Base-by-base conservation (phyloP, 2,113 vertebrate genomes). In the Rhombomys opimus region DNA sequence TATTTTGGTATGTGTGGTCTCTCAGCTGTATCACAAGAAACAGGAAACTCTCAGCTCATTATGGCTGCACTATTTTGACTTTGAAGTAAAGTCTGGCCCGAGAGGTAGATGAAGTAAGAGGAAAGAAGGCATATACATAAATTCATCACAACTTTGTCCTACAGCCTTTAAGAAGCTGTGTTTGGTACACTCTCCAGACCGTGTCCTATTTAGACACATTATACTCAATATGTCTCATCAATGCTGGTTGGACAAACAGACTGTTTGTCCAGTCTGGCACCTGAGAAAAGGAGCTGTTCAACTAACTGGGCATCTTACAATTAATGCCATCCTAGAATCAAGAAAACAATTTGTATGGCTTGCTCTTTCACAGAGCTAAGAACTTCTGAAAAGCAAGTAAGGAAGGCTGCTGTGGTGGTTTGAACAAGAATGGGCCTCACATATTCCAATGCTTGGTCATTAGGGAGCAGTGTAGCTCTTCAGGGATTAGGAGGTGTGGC, bases 11-110 rank as follows among this genome's bases (percentile, higher is more conserved):
- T 75, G n/a, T 87, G 88, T 97, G 95, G 92, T 91, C 54, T 41
- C 46, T 46, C 46, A 46, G 46, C 46, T 46, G 84, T 94, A 93
- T 84, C 67, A 73, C 50, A 92, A 93, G 87, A 90, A 90, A 94
- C 90, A 97, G 95, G 67, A 96, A 98, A 95, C 61, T 95, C 93
- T 90, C 41, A 78, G 93, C 70, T 77, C 81, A 65, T 41, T 94
- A 90, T 0, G 90, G 82, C 86, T 89, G 94, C 88, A 96, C 96
- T 96, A 97, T 93, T 97, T 82, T 96, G 84, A 76, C 52, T 95
- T 88, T n/a, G 65, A 97, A 94, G 75, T 97, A 80, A 94, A 96
- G 63, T 89, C 93, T 94, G 82, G n/a, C 75, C n/a, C 38, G 65
- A 92, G 61, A 35, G 84, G 90, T 94, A 32, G 25, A 35, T 57